phyloP scores from a whole-genome alignment of 2,113 vertebrate species.

The Cyanoderma ruficeps region DNA sequence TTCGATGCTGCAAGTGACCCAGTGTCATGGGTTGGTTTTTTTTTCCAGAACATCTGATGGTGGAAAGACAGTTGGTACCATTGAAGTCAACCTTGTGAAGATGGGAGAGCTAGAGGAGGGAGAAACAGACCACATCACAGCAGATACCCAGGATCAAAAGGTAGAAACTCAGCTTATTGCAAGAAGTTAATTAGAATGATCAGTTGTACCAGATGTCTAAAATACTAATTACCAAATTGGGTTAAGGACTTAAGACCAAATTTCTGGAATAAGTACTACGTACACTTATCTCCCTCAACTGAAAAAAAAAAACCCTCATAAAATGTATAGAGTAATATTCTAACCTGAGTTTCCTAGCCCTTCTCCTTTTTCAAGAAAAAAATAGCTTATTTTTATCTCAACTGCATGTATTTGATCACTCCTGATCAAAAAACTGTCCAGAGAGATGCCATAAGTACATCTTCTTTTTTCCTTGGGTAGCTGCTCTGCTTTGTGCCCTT shows the following conservation, averaged over 20 bases:
- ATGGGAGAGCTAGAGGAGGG: slow-evolving; percentile 94
- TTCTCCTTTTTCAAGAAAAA: not conserved
- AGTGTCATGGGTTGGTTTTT: not conserved
- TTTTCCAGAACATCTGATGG: slow-evolving; percentile 89
- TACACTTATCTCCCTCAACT: not conserved
- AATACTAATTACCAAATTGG: slow-evolving; percentile 15
- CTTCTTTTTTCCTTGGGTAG: not conserved
- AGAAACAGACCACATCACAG: slow-evolving; percentile 82
- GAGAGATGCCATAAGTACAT: not conserved
- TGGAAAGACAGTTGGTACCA: slow-evolving; percentile 86
- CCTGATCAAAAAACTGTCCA: not conserved
- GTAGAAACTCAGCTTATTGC: slow-evolving; percentile 57
- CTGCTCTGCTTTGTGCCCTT: not conserved
- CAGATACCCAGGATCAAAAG: slow-evolving; percentile 84
- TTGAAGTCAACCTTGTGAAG: slow-evolving; percentile 90
- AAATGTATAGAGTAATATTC: not conserved
- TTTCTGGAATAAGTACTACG: not conserved
- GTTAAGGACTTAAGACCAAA: slow-evolving; percentile 63
- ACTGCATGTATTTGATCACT: not conserved
- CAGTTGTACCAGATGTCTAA: slow-evolving; percentile 19
- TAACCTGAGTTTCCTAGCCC: not conserved
- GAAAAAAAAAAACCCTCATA: not conserved
- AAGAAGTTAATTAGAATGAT: slow-evolving; percentile 48
- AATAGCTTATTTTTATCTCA: not conserved
- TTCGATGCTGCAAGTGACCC: not conserved